Percentiles rank a stretch among this genome's conserved stretches.
phyloP scores from a whole-genome alignment of 2,797 vertebrate genomes.

The Pempheris klunzingeri region DNA sequence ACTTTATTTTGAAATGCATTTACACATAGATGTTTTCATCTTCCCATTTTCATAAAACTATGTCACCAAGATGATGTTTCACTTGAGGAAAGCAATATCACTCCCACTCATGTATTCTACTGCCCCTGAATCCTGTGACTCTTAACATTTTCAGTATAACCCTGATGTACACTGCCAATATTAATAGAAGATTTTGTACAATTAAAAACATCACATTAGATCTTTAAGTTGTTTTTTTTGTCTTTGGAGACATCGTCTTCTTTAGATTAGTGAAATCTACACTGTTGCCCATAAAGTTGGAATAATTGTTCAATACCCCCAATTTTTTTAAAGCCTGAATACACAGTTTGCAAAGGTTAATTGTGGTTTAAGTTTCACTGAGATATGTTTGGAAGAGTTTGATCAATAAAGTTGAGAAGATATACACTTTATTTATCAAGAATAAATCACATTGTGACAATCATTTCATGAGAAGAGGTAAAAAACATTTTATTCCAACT shows the following conservation, averaged over 20 bases:
- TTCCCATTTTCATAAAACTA: slow-evolving; percentile 17
- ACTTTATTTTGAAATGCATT: slow-evolving; percentile 34
- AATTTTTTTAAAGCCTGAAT: no score
- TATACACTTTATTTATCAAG: no score
- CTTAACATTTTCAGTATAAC: slow-evolving; percentile 19
- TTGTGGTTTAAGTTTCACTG: no score
- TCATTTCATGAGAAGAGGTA: no score
- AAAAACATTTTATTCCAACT: no score
- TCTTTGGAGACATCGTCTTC: not conserved
- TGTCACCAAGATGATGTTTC: not conserved
- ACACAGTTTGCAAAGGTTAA: no score
- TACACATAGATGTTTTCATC: slow-evolving; percentile 9
- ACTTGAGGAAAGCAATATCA: slow-evolving; percentile 4
- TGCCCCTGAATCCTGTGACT: slow-evolving; percentile 27
- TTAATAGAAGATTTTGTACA: slow-evolving; percentile 61
- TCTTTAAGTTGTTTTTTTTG: not conserved
- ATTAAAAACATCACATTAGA: slow-evolving; percentile 35
- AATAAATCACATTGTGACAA: no score
- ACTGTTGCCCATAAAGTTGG: no score
- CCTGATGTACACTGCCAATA: slow-evolving; percentile 14
- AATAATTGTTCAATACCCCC: no score
- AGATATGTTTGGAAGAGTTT: no score
- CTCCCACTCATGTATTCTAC: not conserved
- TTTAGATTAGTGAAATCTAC: no score
- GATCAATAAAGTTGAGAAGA: no score